A percentile compares a stretch with the other conserved stretches of the same genome.
Evolutionary conservation across 2,888 invertebrate species (phyloP).

Genomic region (Capitulum mitella): DNA sequence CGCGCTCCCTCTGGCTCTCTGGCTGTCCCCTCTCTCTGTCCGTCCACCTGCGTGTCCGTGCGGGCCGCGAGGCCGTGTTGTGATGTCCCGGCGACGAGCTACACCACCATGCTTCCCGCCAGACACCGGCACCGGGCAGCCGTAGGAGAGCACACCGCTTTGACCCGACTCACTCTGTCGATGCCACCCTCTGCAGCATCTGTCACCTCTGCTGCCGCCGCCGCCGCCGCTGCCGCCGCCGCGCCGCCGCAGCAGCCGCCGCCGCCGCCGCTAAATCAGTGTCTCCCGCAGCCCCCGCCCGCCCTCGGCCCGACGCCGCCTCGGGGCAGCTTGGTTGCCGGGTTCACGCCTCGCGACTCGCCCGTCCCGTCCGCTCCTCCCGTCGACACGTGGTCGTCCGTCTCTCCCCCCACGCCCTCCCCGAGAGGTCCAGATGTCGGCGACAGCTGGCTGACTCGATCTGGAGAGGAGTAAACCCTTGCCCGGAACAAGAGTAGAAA

Average conservation of each 20-base stretch:
- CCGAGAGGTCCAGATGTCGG: too few species aligned
- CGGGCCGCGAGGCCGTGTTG: background rate
- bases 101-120: background rate
- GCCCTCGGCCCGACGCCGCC: background rate
- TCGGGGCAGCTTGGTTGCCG: background rate
- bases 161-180: background rate
- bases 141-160: background rate
- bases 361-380: background rate
- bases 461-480: too few species aligned
- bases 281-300: background rate
- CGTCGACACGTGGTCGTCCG: background rate
- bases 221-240: conserved; percentile 20
- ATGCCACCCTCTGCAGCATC: background rate
- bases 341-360: background rate
- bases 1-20: background rate
- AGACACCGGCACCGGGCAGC: background rate
- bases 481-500: too few species aligned
- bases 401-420: background rate
- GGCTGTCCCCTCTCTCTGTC: background rate
- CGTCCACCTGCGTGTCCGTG: background rate
- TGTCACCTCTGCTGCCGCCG: background rate
- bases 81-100: background rate
- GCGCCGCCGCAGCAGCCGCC: background rate
- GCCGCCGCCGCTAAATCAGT: background rate
- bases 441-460: too few species aligned